These are phyloP conservation scores for Hymenochirus boettgeri DNA, from an alignment of 2,113 vertebrate species.

Conservation along the genomic window DNA sequence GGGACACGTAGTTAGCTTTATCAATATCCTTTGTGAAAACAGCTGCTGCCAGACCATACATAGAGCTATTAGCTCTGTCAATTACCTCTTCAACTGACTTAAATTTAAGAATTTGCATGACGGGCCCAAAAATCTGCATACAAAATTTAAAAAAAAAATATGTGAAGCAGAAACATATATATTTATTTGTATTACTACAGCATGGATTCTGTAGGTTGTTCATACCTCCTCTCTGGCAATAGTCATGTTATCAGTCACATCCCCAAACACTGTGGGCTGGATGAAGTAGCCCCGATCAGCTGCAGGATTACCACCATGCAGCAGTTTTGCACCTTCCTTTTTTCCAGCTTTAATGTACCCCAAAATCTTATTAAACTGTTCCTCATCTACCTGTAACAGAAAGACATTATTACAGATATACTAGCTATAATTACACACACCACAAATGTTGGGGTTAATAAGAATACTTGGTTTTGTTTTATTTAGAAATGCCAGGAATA, in stretches of 20 bases:
- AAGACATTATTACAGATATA: background rate
- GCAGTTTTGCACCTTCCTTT: constrained; percentile 84
- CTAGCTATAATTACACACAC: background rate
- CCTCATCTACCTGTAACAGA: constrained; percentile 76
- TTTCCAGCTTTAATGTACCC: constrained; percentile 85
- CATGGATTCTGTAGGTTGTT: background rate
- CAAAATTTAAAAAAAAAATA: constrained; percentile 1
- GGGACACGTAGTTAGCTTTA: constrained; percentile 84
- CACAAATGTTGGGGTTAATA: background rate
- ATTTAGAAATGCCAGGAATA: too few relatives aligned
- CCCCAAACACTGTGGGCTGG: constrained; percentile 90
- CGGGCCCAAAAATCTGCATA: constrained; percentile 89
- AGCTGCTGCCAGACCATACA: constrained; percentile 85
- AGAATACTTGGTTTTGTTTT: too few relatives aligned
- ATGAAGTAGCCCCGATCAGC: constrained; percentile 92
- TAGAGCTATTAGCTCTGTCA: constrained; percentile 80
- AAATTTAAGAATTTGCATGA: constrained; percentile 97
- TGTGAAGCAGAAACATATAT: background rate
- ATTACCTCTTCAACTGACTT: constrained; percentile 84
- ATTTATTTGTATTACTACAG: background rate
- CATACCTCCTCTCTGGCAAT: constrained; percentile 91
- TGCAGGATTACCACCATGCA: constrained; percentile 82
- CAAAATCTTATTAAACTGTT: constrained; percentile 90
- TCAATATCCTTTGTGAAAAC: constrained; percentile 89
- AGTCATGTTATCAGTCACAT: constrained; percentile 88